Conservation (phyloP, 2,888 invertebrate genomes). For the Drosophila gaucha region DNA sequence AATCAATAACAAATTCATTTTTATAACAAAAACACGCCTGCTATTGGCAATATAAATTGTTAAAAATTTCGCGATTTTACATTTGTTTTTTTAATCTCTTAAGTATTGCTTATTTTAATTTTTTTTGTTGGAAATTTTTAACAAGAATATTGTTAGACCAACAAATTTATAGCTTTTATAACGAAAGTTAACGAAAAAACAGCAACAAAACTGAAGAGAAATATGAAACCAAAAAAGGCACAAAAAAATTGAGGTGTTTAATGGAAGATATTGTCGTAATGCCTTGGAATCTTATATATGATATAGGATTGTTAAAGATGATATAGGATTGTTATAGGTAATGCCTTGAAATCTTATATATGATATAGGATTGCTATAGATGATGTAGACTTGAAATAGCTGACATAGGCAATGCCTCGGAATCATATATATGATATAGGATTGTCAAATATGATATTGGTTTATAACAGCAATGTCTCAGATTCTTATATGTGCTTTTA, state of each 20-base stretch:
- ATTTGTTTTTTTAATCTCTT: conserved; percentile 7
- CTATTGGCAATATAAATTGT: conserved; percentile 77
- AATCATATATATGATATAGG: not conserved
- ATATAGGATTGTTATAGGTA: not conserved
- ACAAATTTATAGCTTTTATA: conserved; percentile 76
- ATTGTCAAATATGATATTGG: too few species aligned
- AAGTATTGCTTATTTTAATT: not conserved
- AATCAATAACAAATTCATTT: conserved; percentile 44
- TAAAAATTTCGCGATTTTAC: conserved; percentile 64
- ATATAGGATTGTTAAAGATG: not conserved
- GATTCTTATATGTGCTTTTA: too few species aligned
- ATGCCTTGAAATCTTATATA: not conserved
- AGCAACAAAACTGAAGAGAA: conserved; percentile 54
- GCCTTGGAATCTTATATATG: not conserved
- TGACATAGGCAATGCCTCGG: not conserved
- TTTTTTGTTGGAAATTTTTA: conserved; percentile 58
- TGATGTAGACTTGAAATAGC: not conserved
- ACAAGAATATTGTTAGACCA: conserved; percentile 80
- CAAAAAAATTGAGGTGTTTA: conserved; percentile 37
- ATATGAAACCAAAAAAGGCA: conserved; percentile 61
- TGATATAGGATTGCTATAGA: not conserved
- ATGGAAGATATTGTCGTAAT: conserved; percentile 18
- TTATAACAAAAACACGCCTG: conserved; percentile 68
- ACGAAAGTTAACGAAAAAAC: conserved; percentile 56
- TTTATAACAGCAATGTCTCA: too few species aligned